These are phyloP conservation scores for Eupeodes luniger DNA, from an alignment of 2,888 invertebrate genomes.

Conservation along the genomic window DNA sequence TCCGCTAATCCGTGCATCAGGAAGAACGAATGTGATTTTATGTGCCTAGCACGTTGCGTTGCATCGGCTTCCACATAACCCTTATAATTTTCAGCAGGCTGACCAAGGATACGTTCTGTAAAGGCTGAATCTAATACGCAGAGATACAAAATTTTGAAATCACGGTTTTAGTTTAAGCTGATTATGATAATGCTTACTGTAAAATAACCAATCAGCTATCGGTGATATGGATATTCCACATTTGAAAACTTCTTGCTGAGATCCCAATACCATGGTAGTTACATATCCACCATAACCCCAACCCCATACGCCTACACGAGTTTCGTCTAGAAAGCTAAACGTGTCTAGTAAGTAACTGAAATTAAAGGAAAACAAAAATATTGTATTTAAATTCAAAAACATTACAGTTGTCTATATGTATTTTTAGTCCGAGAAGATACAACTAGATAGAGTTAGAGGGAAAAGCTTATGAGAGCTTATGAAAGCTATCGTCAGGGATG, in stretches of 20 bases:
- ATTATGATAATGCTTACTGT: conserved; percentile 89
- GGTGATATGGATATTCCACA: conserved; percentile 98
- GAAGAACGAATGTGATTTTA: conserved; percentile 94
- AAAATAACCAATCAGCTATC: conserved; percentile 97
- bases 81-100: conserved; percentile 94
- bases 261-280: conserved; percentile 95
- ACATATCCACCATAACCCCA: conserved; percentile 98
- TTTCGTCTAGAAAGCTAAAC: conserved; percentile 93
- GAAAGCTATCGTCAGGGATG: conserved; percentile 25
- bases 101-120: conserved; percentile 96
- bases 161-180: neutral
- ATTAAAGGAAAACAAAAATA: conserved; percentile 25
- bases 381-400: neutral
- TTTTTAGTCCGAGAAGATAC: neutral
- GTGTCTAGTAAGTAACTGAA: conserved; percentile 91
- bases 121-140: conserved; percentile 92
- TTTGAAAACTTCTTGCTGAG: conserved; percentile 94
- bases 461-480: neutral
- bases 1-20: conserved; percentile 97
- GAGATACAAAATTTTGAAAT: neutral
- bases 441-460: neutral
- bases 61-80: conserved; percentile 97
- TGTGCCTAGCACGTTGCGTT: conserved; percentile 93
- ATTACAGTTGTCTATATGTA: too few species aligned
- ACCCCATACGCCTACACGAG: conserved; percentile 96